These are phyloP conservation scores for Perca schrenkii DNA, from an alignment of 2,113 vertebrate species.

Conservation along the genomic window DNA sequence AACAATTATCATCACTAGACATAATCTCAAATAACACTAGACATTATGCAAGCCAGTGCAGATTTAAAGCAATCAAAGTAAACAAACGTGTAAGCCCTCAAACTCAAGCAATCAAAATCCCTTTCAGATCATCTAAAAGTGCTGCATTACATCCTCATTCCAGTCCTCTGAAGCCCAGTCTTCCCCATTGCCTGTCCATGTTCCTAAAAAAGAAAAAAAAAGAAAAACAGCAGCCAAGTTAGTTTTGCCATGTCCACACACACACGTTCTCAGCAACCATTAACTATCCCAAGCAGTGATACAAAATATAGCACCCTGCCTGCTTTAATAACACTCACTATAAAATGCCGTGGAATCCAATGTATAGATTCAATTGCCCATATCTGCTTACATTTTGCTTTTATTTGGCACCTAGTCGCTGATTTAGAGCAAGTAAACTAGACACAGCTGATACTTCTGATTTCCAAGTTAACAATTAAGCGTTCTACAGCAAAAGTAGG, in stretches of 20 bases:
- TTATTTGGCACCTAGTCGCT: not conserved
- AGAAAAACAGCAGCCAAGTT: slow-evolving; percentile 5
- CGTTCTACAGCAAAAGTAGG: not conserved
- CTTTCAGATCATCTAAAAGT: slow-evolving; percentile 10
- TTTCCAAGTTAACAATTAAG: not conserved
- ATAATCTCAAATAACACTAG: not conserved
- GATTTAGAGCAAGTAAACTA: not conserved
- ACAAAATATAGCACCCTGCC: not conserved
- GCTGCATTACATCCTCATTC: slow-evolving; percentile 94
- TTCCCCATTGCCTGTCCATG: slow-evolving; percentile 92
- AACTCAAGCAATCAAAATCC: not conserved
- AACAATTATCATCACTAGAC: not conserved
- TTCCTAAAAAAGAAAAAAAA: slow-evolving; percentile 80
- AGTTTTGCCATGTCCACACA: not conserved
- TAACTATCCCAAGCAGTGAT: not conserved
- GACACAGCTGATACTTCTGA: not conserved
- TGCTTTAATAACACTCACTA: not conserved
- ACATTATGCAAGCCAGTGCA: not conserved
- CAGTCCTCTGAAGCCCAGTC: slow-evolving; percentile 97
- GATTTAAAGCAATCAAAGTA: not conserved
- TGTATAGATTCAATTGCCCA: not conserved
- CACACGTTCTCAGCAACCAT: not conserved
- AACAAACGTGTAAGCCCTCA: not conserved
- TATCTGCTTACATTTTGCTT: not conserved
- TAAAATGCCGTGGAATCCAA: not conserved